Base-by-base conservation (phyloP, 2,113 vertebrate species). In the Ictalurus furcatus region DNA sequence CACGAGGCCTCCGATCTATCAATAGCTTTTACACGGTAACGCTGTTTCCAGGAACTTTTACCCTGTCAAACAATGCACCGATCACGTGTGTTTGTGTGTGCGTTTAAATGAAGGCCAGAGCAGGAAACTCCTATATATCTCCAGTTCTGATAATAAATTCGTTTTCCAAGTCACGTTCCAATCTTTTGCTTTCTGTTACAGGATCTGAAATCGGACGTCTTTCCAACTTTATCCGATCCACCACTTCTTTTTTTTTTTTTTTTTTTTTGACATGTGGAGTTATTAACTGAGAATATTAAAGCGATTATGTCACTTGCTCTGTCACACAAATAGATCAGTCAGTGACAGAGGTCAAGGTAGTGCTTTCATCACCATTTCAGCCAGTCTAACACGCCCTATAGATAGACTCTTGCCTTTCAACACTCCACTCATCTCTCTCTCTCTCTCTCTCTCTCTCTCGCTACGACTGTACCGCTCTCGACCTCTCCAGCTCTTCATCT, bases 341-440 rank as follows among this genome's bases (percentile, higher is more conserved):
- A 78, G 90, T 91, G 92, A 93, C 73, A 65, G 2, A 85, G 76
- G 90, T 87, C 87, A 90, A 91, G 91, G 88, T 78, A 87, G 73
- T 89, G 93, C 93, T 94, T 94, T 94, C 92, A 94, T 91, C 95
- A 92, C 87, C 91, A 91, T 92, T 71, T 82, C 90, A 1, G 48
- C 89, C 86, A 23, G 86, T 92, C 88, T 91, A 93, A 94, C 92
- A 91, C 88, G 67, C 30, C 88, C 93, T 95, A 95, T 95, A 94
- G 94, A 95, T 95, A 95, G 90, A 65, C 25, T 0, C 40, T 76
- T 76, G 28, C 58, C 88, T 86, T 90, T 93, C 89, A 91, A n/a
- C 13, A 80, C 71, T 88, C 17, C 80, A 61, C 73, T 91, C 86
- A 87, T 16, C 48, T 13, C 34, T 73, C 73, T 25, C 44, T 14